A percentile compares a stretch with the other conserved stretches of the same genome.
phyloP scores from a whole-genome alignment of 2,797 vertebrate genomes.

The Cetoscarus ocellatus region DNA sequence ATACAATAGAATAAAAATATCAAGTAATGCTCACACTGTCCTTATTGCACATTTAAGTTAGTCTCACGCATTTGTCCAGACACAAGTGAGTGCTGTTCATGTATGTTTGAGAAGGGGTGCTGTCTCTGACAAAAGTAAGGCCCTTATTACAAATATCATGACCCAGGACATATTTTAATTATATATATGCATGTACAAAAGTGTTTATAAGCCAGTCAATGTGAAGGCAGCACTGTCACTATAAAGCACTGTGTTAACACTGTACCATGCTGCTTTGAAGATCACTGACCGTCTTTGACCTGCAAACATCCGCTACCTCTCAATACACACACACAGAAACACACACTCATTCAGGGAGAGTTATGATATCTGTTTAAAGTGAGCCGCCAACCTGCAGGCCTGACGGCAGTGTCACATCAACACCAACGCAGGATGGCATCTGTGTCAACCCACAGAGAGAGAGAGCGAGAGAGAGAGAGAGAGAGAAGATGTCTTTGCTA shows the following conservation, averaged over 20 bases:
- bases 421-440: conserved; percentile 36
- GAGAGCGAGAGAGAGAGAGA: not conserved
- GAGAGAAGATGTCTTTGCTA: not conserved
- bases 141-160: too few species aligned
- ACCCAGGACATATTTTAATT: too few species aligned
- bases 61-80: too few species aligned
- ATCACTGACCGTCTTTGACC: conserved; percentile 6
- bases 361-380: conserved; percentile 38
- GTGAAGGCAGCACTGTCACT: not conserved
- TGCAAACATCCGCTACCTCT: not conserved
- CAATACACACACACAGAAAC: not conserved
- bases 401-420: conserved; percentile 52
- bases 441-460: conserved; percentile 30
- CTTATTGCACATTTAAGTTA: too few species aligned
- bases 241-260: not conserved
- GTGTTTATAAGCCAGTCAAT: too few species aligned
- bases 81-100: too few species aligned
- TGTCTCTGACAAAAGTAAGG: too few species aligned
- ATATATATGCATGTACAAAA: too few species aligned
- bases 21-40: too few species aligned
- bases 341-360: conserved; percentile 4
- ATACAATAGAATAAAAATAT: too few species aligned
- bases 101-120: too few species aligned
- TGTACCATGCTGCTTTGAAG: too few species aligned
- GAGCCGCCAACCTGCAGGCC: conserved; percentile 32